phyloP scores from a whole-genome alignment of 2,888 invertebrate species.

The Ochropleura leucogaster region DNA sequence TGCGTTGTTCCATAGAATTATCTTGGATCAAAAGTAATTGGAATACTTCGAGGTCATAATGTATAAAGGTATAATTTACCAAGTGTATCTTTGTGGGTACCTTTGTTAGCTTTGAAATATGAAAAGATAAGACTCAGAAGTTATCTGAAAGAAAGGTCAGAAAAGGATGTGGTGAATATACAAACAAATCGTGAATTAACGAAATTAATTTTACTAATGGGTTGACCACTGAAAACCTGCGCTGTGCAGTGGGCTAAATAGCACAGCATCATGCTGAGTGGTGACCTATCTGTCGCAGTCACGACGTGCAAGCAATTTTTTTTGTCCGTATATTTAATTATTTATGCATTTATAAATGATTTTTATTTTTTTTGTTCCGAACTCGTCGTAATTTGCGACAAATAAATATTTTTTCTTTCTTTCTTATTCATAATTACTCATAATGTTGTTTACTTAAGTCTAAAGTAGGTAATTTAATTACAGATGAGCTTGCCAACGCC shows the following conservation, averaged over 20 bases:
- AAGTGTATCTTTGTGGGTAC: constrained; percentile 26
- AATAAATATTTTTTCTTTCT: too few relatives aligned
- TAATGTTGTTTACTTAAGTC: not conserved
- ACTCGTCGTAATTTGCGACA: too few relatives aligned
- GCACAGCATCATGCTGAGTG: too few relatives aligned
- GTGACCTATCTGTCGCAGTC: too few relatives aligned
- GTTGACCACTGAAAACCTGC: too few relatives aligned
- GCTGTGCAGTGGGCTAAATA: too few relatives aligned
- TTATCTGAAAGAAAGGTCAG: not conserved
- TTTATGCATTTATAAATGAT: too few relatives aligned
- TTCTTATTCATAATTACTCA: not conserved
- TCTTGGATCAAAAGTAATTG: constrained; percentile 62
- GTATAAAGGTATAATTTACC: constrained; percentile 46
- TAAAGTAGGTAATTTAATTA: not conserved
- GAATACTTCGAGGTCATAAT: constrained; percentile 46
- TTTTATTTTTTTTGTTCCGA: too few relatives aligned
- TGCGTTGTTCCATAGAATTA: constrained; percentile 59
- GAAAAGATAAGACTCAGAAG: not conserved
- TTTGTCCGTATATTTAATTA: too few relatives aligned
- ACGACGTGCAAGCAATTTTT: too few relatives aligned
- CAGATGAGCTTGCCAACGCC: too few relatives aligned
- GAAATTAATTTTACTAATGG: too few relatives aligned
- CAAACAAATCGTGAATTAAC: not conserved
- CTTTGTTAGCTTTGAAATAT: constrained; percentile 9
- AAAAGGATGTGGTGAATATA: not conserved